These are phyloP conservation scores for Pseudococcus jackbeardsleyi DNA, from an alignment of 2,888 invertebrate species.

Conservation along the genomic window DNA sequence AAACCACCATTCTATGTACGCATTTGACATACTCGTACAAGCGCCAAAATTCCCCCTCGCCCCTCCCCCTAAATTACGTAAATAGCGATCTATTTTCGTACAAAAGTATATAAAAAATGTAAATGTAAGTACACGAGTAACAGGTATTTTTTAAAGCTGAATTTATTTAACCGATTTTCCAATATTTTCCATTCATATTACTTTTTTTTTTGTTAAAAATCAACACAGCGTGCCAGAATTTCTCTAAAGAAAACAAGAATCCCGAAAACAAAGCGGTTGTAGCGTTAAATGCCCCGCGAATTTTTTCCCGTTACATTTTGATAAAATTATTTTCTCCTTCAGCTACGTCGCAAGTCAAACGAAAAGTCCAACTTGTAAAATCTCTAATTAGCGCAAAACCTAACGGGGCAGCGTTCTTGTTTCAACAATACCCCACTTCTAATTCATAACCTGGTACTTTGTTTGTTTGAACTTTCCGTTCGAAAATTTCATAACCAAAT, in stretches of 20 bases:
- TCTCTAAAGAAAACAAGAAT: neutral
- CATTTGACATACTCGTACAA: neutral
- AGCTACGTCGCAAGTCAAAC: conserved; percentile 3
- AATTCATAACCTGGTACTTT: conserved; percentile 31
- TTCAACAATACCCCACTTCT: conserved; percentile 16
- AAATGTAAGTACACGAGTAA: neutral
- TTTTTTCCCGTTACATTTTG: neutral
- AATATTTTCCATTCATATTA: neutral
- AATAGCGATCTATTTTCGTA: neutral
- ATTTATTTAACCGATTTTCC: neutral
- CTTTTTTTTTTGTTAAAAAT: neutral
- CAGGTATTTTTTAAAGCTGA: neutral
- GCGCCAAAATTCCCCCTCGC: neutral
- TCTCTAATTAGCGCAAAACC: conserved; percentile 20
- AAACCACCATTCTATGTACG: neutral
- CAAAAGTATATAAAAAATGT: neutral
- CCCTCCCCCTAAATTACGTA: neutral
- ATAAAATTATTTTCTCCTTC: conserved; percentile 11
- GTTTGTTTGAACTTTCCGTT: conserved; percentile 37
- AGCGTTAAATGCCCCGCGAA: neutral
- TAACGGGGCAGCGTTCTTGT: conserved; percentile 28
- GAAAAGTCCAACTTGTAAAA: conserved; percentile 37
- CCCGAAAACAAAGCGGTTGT: neutral
- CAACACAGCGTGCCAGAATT: neutral
- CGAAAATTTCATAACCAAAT: conserved; percentile 41